A percentile compares a stretch with the other conserved stretches of the same genome.
phyloP scores from a whole-genome alignment of 92 coral and sea anemone genomes.

The Blastomussa wellsi region DNA sequence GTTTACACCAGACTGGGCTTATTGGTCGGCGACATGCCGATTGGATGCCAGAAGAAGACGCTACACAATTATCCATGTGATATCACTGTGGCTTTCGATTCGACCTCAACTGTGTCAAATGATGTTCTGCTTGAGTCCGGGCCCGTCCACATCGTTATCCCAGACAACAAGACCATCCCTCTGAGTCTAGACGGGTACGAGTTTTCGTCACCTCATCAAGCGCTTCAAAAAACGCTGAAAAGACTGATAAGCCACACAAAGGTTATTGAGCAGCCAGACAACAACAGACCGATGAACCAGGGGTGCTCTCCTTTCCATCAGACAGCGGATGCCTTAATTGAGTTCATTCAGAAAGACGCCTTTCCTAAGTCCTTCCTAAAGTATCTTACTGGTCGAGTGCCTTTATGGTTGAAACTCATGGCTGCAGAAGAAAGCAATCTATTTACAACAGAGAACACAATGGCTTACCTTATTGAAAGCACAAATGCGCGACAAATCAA shows the following conservation, averaged over 20 bases:
- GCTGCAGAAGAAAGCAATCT: not conserved
- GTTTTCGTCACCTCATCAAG: not conserved
- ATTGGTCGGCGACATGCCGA: conserved; percentile 40
- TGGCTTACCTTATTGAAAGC: conserved; percentile 13
- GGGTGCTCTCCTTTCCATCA: conserved; percentile 7
- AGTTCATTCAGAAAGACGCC: conserved; percentile 56
- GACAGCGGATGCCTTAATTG: conserved; percentile 28
- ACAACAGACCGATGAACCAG: too few species aligned
- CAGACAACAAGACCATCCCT: conserved; percentile 30
- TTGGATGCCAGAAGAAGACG: conserved; percentile 44
- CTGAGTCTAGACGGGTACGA: conserved; percentile 49
- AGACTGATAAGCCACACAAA: conserved; percentile 14
- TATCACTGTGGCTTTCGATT: not conserved
- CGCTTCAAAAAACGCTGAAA: conserved; percentile 13
- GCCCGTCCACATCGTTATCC: conserved; percentile 39
- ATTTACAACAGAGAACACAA: conserved; percentile 8
- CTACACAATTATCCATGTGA: not conserved
- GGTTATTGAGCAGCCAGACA: not conserved
- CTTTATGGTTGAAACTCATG: conserved; percentile 36
- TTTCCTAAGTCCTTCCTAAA: conserved; percentile 38
- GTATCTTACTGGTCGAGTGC: conserved; percentile 32
- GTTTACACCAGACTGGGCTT: conserved; percentile 45
- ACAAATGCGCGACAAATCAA: not conserved
- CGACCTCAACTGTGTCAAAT: conserved; percentile 41
- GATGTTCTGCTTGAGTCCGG: conserved; percentile 29